Base-by-base conservation (phyloP, 2,113 vertebrate species). In the Gopherus evgoodei region DNA sequence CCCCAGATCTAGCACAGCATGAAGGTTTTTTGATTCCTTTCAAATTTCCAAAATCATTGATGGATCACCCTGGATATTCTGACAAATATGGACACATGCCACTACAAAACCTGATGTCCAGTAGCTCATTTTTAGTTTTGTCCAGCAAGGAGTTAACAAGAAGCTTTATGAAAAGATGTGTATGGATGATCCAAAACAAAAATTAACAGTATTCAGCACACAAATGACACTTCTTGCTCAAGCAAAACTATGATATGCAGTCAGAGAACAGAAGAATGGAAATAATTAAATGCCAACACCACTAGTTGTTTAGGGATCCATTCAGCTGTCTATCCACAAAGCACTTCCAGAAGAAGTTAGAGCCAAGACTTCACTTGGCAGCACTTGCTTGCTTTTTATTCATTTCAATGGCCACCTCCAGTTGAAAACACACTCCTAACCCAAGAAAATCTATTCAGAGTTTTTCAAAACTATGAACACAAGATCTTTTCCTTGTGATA, bases 241-340 rank as follows among this genome's bases (percentile, higher is more conserved):
- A 75, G 96, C 89, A 85, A 2, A 92, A 38, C 59, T 47, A 83
- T 93, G 90, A 65, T 85, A 44, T 56, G 93, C 88, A 95, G 96
- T 88, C 95, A 87, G 29, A 78, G 96, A 91, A 90, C 65, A 90
- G 94, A 92, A 78, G 94, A 93, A 12, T 13, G 86, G 98, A 97
- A 98, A 93, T 96, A 22, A 89, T 89, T 57, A 94, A 96, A 96
- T 97, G 97, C 97, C 98, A 97, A 89, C 92, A 57, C 87, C 53
- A 19, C 96, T 93, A 95, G 96, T 93, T 97, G 53, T 95, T 82
- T 84, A 88, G 97, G 27, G 17, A 87, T 57, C 95, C 92, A 87
- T 98, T 98, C 98, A 97, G 86, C 94, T 95, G 94, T 78, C 96
- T 98, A 75, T 96, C 97, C 98, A 97, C 97, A 96, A 88, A 98